Percentiles rank a stretch among this genome's conserved stretches.
These are phyloP conservation scores for Anhinga anhinga DNA, from an alignment of 2,113 vertebrate species.

Conservation along the genomic window DNA sequence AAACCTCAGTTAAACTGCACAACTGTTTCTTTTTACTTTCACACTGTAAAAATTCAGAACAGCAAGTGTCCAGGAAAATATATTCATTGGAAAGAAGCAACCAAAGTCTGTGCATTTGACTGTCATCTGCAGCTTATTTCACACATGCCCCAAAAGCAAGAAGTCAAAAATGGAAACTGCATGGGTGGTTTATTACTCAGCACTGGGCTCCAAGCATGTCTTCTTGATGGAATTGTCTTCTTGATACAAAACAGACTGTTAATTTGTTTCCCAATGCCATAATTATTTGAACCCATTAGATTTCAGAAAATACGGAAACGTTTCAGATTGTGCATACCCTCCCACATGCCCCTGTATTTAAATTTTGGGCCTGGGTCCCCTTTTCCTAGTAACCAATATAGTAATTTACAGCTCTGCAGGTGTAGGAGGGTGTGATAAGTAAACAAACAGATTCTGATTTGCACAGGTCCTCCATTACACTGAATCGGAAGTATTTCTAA, in stretches of 20 bases:
- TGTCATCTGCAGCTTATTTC: slow-evolving; percentile 56
- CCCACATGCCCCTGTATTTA: neutral
- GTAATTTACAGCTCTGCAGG: neutral
- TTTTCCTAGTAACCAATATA: neutral
- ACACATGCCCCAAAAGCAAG: neutral
- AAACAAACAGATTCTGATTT: neutral
- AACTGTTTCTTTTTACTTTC: slow-evolving; percentile 64
- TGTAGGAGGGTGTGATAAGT: neutral
- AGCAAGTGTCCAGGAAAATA: slow-evolving; percentile 50
- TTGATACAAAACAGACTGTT: slow-evolving; percentile 23
- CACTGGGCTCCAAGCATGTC: neutral
- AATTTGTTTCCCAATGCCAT: neutral
- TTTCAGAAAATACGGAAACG: neutral
- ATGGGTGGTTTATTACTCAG: slow-evolving; percentile 57
- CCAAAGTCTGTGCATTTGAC: slow-evolving; percentile 10
- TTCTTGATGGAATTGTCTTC: slow-evolving; percentile 8
- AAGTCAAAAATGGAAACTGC: slow-evolving; percentile 54
- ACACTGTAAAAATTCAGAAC: slow-evolving; percentile 42
- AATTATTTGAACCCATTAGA: neutral
- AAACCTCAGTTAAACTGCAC: slow-evolving; percentile 50
- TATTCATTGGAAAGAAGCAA: slow-evolving; percentile 50
- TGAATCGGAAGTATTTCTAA: neutral
- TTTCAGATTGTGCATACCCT: neutral
- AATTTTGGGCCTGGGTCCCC: neutral
- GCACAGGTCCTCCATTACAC: neutral